These are phyloP conservation scores for Phrixothrix hirtus DNA, from an alignment of 2,888 invertebrate species.

Conservation along the genomic window DNA sequence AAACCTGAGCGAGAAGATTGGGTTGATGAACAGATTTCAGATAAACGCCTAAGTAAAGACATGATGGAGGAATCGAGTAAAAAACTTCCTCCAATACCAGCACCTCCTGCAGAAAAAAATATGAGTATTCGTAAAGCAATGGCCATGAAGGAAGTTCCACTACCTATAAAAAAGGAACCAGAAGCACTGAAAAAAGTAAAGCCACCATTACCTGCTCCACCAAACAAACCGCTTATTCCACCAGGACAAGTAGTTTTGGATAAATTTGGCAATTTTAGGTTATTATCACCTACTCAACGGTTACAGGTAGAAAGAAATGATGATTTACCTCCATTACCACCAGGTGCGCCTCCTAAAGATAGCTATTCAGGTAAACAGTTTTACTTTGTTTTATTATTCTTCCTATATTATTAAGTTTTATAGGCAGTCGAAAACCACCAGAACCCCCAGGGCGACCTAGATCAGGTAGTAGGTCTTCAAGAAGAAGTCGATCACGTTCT, in stretches of 20 bases:
- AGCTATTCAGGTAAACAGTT: conserved; percentile 37
- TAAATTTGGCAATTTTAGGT: conserved; percentile 73
- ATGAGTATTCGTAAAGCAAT: conserved; percentile 65
- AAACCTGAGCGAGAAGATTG: conserved; percentile 58
- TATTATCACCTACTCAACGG: conserved; percentile 58
- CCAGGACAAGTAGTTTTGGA: conserved; percentile 68
- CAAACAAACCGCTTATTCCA: conserved; percentile 48
- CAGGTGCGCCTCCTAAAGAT: conserved; percentile 61
- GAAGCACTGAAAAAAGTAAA: conserved; percentile 43
- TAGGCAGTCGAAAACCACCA: conserved; percentile 50
- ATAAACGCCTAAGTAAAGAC: conserved; percentile 22
- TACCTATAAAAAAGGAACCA: conserved; percentile 54
- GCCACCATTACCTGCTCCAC: conserved; percentile 38
- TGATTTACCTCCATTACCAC: conserved; percentile 52
- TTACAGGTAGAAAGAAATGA: conserved; percentile 57
- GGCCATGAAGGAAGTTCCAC: conserved; percentile 67
- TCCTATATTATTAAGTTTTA: conserved; percentile 2
- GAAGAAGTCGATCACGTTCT: conserved; percentile 69
- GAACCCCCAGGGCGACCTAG: conserved; percentile 56
- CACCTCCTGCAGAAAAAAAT: conserved; percentile 60
- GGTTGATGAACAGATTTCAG: conserved; percentile 36
- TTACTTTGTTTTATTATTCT: background rate
- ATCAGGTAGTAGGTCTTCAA: conserved; percentile 63
- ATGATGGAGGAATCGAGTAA: conserved; percentile 17
- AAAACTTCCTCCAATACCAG: conserved; percentile 42